A percentile compares a stretch with the other conserved stretches of the same genome.
phyloP scores from a whole-genome alignment of 1,140 invertebrate genomes.

The Samia ricini region DNA sequence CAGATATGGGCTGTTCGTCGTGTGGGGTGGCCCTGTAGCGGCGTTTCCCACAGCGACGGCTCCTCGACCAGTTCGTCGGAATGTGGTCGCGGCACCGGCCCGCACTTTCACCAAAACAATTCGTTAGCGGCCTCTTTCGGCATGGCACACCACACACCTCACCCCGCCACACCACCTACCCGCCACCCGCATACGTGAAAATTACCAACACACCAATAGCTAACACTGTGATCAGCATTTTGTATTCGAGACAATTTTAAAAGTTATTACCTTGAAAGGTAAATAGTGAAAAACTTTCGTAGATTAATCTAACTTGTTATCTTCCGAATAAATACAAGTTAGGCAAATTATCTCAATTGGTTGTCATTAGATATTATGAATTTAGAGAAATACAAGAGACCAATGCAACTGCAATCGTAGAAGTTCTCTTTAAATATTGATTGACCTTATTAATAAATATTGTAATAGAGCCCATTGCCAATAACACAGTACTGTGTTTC shows the following conservation, averaged over 20 bases:
- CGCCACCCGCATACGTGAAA: slow-evolving; percentile 49
- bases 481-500: no score
- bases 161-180: slow-evolving; percentile 34
- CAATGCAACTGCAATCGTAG: background rate
- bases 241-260: slow-evolving; percentile 30
- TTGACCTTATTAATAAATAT: background rate
- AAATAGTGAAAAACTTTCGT: background rate
- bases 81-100: slow-evolving; percentile 74
- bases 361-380: background rate
- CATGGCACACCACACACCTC: slow-evolving; percentile 49
- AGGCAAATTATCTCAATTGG: background rate
- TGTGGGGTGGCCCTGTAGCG: slow-evolving; percentile 56
- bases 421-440: background rate
- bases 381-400: background rate
- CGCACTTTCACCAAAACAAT: slow-evolving; percentile 77
- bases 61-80: slow-evolving; percentile 73
- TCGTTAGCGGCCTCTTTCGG: slow-evolving; percentile 73
- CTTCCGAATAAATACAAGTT: no score
- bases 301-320: no score
- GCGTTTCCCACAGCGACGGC: slow-evolving; percentile 71
- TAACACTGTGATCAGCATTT: slow-evolving; percentile 36
- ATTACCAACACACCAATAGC: slow-evolving; percentile 51
- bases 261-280: background rate
- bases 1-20: slow-evolving; percentile 39
- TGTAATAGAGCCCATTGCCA: no score